Percentiles rank a stretch among this genome's conserved stretches.
Conservation (phyloP, 2,888 invertebrate species). For the Lymantria monacha region DNA sequence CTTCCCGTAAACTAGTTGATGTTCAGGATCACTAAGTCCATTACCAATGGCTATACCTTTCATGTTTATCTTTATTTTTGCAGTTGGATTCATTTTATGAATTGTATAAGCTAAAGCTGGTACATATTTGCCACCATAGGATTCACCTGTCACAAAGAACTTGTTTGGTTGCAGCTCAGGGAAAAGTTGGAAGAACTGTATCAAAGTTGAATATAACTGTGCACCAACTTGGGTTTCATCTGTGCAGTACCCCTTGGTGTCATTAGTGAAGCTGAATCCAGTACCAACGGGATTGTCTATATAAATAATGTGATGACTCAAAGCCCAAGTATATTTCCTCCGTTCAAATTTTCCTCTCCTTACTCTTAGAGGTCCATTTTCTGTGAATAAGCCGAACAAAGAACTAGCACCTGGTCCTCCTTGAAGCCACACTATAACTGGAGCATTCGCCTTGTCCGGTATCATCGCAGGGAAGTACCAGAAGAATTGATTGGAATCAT, state of each 20-base stretch:
- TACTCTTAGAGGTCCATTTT: slow-evolving; percentile 88
- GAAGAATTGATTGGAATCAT: slow-evolving; percentile 93
- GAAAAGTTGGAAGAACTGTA: slow-evolving; percentile 93
- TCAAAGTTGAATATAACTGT: slow-evolving; percentile 88
- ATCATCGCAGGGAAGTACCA: slow-evolving; percentile 93
- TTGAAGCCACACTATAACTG: slow-evolving; percentile 92
- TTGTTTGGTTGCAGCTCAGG: slow-evolving; percentile 87
- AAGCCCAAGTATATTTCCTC: slow-evolving; percentile 90
- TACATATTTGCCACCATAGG: slow-evolving; percentile 90
- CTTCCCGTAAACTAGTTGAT: slow-evolving; percentile 89
- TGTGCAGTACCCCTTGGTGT: slow-evolving; percentile 88
- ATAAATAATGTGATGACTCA: slow-evolving; percentile 90
- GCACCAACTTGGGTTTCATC: slow-evolving; percentile 91
- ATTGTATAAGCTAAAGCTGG: slow-evolving; percentile 90
- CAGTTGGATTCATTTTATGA: slow-evolving; percentile 83
- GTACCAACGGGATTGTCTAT: slow-evolving; percentile 97
- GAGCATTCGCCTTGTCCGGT: slow-evolving; percentile 78
- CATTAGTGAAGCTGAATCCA: slow-evolving; percentile 94
- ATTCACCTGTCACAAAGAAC: slow-evolving; percentile 95
- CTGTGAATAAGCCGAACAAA: slow-evolving; percentile 90
- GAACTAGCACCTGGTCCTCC: slow-evolving; percentile 93
- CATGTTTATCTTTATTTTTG: slow-evolving; percentile 86
- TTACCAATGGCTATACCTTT: slow-evolving; percentile 90
- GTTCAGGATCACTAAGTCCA: slow-evolving; percentile 89
- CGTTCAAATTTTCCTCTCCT: slow-evolving; percentile 67